Evolutionary conservation across 2,797 vertebrate genomes (phyloP), one percentile per base, ranked within the genome.

Genomic region (Schizopygopsis pylzovi): DNA sequence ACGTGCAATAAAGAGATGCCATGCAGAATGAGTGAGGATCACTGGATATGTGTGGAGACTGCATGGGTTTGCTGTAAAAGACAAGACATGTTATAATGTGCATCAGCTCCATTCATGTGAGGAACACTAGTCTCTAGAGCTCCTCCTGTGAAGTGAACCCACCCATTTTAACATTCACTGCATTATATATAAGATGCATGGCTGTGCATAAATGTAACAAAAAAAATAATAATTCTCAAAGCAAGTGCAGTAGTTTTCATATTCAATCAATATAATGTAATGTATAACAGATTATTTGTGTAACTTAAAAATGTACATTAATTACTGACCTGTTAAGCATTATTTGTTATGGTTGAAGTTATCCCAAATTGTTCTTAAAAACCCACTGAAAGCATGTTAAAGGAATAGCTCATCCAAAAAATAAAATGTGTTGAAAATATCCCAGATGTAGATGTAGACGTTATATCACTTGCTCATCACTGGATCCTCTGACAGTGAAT

Each of bases 71-170:
- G 54, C 78, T 33, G 67, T 20, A 45, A 25, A 67, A 43, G 20
- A 11, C 28, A 63, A n/a, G 43, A 80, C 39, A 22, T 65, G 7
- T 39, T n/a, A 8, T 25, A 43, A 72, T 71, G 22, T 37, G 22
- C 11, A 59, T 52, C 33, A 43, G 49, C 72, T 82, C 71, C 72
- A 70, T 82, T 39, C 72, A 82, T 33, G 28, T 33, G 80, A 86
- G 16, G 80, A 68, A 37, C 43, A 49, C 6, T 39, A 20, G 52
- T n/a, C 43, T 65, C 16, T 25, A 73, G n/a, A 71, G 12, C 61
- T 67, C 85, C 71, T 75, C 56, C 56, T 12, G 28, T n/a, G 18
- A 49, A 80, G 28, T n/a, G 18, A 49, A 80, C 5, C 9, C 67
- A 13, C 78, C 43, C 41, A 67, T 47, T 25, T 67, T 37, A 12